Evolutionary conservation across 2,888 invertebrate species (phyloP).

Genomic region (Chironomus riparius): DNA sequence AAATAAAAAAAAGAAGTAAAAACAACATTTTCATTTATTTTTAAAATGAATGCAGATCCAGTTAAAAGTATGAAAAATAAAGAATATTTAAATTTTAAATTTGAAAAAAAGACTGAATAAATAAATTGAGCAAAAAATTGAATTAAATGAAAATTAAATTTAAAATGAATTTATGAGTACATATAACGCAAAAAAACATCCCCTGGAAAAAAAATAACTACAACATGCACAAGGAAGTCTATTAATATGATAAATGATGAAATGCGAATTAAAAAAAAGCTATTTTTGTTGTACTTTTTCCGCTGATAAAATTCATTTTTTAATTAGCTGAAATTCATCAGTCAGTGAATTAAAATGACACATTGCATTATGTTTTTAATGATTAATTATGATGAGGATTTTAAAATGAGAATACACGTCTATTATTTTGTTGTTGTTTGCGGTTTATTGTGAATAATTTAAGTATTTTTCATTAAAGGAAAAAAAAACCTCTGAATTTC

Average conservation of each 20-base stretch:
- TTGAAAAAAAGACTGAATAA: conserved; percentile 22
- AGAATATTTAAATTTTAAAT: conserved; percentile 21
- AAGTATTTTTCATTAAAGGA: no score
- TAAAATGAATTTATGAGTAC: background rate
- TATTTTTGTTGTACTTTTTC: background rate
- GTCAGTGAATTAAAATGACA: background rate
- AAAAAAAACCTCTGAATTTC: no score
- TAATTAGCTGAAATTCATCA: background rate
- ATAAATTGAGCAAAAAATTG: conserved; percentile 21
- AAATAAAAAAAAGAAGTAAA: no score
- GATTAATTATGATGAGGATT: no score
- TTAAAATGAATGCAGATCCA: background rate
- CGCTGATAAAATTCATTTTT: background rate
- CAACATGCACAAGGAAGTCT: background rate
- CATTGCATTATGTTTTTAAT: background rate
- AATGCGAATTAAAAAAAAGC: background rate
- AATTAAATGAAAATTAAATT: conserved; percentile 13
- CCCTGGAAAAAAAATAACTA: background rate
- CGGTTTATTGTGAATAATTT: no score
- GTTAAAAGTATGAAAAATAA: background rate
- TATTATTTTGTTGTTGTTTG: no score
- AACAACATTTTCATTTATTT: background rate
- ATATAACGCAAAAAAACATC: background rate
- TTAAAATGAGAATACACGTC: no score
- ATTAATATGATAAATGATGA: background rate